Percentiles rank a stretch among this genome's conserved stretches.
Conservation (phyloP, 2,888 invertebrate genomes). For the Hypercompe scribonia region DNA sequence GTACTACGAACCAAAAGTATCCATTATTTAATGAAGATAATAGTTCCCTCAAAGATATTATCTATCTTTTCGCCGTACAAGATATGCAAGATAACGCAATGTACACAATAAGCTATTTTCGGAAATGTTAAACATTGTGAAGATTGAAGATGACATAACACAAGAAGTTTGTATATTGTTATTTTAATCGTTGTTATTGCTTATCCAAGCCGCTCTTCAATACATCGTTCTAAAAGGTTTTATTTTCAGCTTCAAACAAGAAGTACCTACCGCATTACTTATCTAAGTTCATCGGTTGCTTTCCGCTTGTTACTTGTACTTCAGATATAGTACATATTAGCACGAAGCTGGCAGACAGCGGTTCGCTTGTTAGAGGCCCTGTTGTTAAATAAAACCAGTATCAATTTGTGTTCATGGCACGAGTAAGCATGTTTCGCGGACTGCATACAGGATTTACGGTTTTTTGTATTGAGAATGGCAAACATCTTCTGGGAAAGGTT, state of each 20-base stretch:
- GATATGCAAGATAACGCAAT: constrained; percentile 53
- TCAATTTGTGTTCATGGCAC: constrained; percentile 77
- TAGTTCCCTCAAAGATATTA: constrained; percentile 64
- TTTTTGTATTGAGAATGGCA: constrained; percentile 65
- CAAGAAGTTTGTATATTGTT: constrained; percentile 20
- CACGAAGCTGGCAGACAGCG: constrained; percentile 64
- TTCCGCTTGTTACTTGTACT: constrained; percentile 63
- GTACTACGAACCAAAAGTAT: constrained; percentile 25
- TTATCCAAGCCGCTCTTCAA: constrained; percentile 16
- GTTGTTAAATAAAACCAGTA: constrained; percentile 68
- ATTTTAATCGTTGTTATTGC: constrained; percentile 31
- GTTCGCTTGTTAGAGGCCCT: constrained; percentile 65
- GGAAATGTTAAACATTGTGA: constrained; percentile 28
- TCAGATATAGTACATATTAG: constrained; percentile 58
- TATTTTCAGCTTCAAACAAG: constrained; percentile 31
- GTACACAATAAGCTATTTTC: constrained; percentile 37
- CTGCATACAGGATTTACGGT: constrained; percentile 64
- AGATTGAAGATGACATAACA: constrained; percentile 23
- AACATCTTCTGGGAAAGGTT: constrained; percentile 72
- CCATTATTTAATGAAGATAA: constrained; percentile 65
- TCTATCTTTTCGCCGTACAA: constrained; percentile 50
- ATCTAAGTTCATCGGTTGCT: constrained; percentile 46
- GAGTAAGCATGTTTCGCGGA: constrained; percentile 64
- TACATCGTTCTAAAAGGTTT: constrained; percentile 26
- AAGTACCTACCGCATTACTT: constrained; percentile 37